Conservation (phyloP, 2,113 vertebrate genomes). For the human region GRCh38 chr4:180117001-180117500, state of each 20-base stretch:
- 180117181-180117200: background rate
- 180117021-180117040: no score
- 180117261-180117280: background rate
- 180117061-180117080: background rate
- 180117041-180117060: fast-evolving
- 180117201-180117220: no score
- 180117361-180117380: background rate
- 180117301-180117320: background rate
- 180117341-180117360: background rate
- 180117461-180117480: background rate
- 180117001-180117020: no score
- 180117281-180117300: background rate
- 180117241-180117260: background rate
- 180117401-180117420: background rate
- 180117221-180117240: background rate
- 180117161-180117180: background rate
- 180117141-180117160: fast-evolving
- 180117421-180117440: background rate
- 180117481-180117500: background rate
- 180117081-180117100: fast-evolving
- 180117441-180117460: background rate
- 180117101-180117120: fast-evolving
- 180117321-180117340: background rate
- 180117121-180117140: background rate
- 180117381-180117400: background rate